phyloP scores from a whole-genome alignment of 2,797 vertebrate genomes.

The Harpagifer antarcticus region DNA sequence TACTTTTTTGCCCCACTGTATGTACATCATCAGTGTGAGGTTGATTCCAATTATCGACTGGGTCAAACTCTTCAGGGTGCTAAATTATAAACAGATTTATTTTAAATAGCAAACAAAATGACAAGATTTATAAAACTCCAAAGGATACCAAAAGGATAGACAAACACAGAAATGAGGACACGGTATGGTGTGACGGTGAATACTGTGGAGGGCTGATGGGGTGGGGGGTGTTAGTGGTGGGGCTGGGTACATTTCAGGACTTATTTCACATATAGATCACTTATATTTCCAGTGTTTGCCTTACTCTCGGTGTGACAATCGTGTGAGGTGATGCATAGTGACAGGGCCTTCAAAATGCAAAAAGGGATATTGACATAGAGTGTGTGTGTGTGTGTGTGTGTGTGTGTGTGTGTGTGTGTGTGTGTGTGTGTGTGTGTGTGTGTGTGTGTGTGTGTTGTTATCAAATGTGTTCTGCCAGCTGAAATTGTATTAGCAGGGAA shows the following conservation, averaged over 20 bases:
- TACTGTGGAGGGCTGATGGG: slow-evolving; percentile 65
- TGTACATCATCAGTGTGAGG: slow-evolving; percentile 14
- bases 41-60: slow-evolving; percentile 3
- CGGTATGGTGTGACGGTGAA: slow-evolving; percentile 84
- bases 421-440: slow-evolving; percentile 53
- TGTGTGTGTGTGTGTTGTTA: background rate
- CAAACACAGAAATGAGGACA: slow-evolving; percentile 70
- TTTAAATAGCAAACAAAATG: slow-evolving; percentile 53
- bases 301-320: slow-evolving; percentile 71
- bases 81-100: slow-evolving; percentile 27
- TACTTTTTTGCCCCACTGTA: too few relatives aligned
- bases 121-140: slow-evolving; percentile 60
- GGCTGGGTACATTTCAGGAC: slow-evolving; percentile 80
- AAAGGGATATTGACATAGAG: slow-evolving; percentile 37
- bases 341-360: slow-evolving; percentile 68
- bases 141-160: slow-evolving; percentile 79
- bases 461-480: background rate
- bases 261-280: slow-evolving; percentile 94
- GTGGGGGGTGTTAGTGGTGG: slow-evolving; percentile 78
- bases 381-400: slow-evolving; percentile 15
- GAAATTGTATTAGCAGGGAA: too few relatives aligned
- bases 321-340: slow-evolving; percentile 74
- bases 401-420: slow-evolving; percentile 29
- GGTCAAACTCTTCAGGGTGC: slow-evolving; percentile 20
- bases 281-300: slow-evolving; percentile 97